phyloP scores from a whole-genome alignment of 2,113 vertebrate species.

The Narcine bancroftii region DNA sequence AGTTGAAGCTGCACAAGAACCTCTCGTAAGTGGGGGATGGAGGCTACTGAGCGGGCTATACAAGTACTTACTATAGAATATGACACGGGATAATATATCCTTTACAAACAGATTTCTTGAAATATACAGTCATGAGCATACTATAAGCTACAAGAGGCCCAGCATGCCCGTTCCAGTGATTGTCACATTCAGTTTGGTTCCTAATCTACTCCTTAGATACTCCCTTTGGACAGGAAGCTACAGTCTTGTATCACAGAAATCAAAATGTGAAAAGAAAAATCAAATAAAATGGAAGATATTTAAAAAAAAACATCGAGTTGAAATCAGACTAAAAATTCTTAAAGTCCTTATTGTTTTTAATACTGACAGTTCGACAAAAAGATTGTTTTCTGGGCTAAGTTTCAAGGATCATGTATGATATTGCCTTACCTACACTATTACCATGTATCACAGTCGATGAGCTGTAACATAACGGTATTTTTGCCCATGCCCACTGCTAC shows the following conservation, averaged over 20 bases:
- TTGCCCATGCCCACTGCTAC: not conserved
- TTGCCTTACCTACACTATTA: slow-evolving; percentile 26
- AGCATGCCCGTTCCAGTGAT: slow-evolving; percentile 59
- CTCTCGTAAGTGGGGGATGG: slow-evolving; percentile 19
- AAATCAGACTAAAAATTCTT: slow-evolving; percentile 57
- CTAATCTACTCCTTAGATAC: slow-evolving; percentile 23
- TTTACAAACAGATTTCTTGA: slow-evolving; percentile 65
- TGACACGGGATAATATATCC: slow-evolving; percentile 74
- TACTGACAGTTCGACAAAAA: slow-evolving; percentile 62
- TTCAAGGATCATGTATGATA: slow-evolving; percentile 39
- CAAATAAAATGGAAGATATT: slow-evolving; percentile 43
- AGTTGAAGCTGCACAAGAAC: slow-evolving; percentile 28
- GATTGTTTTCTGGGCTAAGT: slow-evolving; percentile 30
- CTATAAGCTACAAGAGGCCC: slow-evolving; percentile 71
- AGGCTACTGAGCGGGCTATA: slow-evolving; percentile 21
- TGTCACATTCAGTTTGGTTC: slow-evolving; percentile 59
- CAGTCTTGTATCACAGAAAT: slow-evolving; percentile 39
- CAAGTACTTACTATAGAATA: slow-evolving; percentile 44
- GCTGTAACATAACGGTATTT: slow-evolving; percentile 5
- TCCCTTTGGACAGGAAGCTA: slow-evolving; percentile 41
- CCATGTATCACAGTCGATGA: slow-evolving; percentile 29
- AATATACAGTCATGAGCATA: slow-evolving; percentile 66
- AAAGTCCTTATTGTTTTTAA: slow-evolving; percentile 73
- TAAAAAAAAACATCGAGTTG: slow-evolving; percentile 54
- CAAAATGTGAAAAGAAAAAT: slow-evolving; percentile 43